Evolutionary conservation across 2,113 vertebrate species (phyloP).

Genomic region (Zootoca vivipara): DNA sequence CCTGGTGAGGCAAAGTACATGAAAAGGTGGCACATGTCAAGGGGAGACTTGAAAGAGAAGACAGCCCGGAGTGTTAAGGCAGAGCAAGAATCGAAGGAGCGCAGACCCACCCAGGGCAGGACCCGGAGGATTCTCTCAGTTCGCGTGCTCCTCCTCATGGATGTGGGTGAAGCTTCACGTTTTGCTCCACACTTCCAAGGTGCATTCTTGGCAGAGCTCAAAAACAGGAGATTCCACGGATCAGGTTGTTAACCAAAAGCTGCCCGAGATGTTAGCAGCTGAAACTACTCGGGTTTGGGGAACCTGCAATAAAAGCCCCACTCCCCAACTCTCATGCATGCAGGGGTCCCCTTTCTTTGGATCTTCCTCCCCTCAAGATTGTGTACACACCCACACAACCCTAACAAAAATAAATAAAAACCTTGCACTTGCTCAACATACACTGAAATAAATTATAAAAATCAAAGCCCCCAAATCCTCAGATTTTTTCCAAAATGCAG

Average conservation of each 20-base stretch:
- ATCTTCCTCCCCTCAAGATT: not conserved
- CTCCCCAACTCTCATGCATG: no score
- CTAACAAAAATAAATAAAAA: not conserved
- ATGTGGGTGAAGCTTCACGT: not conserved
- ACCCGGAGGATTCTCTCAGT: not conserved
- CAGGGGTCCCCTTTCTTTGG: no score
- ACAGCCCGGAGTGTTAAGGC: not conserved
- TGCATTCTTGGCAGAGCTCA: not conserved
- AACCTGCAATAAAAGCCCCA: not conserved
- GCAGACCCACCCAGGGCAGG: not conserved
- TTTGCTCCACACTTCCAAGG: not conserved
- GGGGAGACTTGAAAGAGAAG: no score
- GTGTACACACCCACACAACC: no score
- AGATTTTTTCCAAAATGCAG: not conserved
- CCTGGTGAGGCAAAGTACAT: fast-evolving
- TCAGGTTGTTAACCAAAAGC: no score
- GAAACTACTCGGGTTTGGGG: not conserved
- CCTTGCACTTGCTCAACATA: not conserved
- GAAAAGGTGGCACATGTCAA: not conserved
- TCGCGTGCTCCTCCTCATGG: not conserved
- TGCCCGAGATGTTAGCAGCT: not conserved
- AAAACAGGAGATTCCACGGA: not conserved
- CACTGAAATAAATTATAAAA: not conserved
- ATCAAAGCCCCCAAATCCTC: not conserved
- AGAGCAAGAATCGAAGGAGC: not conserved